Conservation (phyloP, 1,140 invertebrate species). For the Drosophila ironensis region DNA sequence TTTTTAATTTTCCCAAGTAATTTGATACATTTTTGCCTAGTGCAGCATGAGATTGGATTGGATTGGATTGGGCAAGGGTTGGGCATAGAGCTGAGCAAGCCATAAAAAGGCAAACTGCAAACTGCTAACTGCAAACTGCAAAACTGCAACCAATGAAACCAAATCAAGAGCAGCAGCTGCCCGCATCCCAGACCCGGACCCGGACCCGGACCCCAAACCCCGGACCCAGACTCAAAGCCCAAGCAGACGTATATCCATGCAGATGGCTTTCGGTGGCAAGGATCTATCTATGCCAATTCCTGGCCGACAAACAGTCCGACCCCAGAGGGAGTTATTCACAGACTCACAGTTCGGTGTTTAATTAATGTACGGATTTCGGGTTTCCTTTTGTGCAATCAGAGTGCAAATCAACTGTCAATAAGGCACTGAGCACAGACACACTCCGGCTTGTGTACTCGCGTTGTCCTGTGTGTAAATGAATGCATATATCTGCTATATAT, state of each 20-base stretch:
- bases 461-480: too few relatives aligned
- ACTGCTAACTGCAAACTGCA: neutral
- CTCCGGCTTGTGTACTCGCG: too few relatives aligned
- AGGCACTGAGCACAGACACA: constrained; percentile 9
- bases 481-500: too few relatives aligned
- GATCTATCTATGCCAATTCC: neutral
- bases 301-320: too few relatives aligned
- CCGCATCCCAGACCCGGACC: too few relatives aligned
- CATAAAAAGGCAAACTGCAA: constrained; percentile 29
- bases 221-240: too few relatives aligned
- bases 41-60: too few relatives aligned
- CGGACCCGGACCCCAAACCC: too few relatives aligned
- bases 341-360: constrained; percentile 27
- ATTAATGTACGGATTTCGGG: constrained; percentile 60
- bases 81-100: neutral
- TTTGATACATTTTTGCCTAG: too few relatives aligned
- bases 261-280: constrained; percentile 22
- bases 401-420: constrained; percentile 72
- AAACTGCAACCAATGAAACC: constrained; percentile 25
- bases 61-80: too few relatives aligned
- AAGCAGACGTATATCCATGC: neutral
- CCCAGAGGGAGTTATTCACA: neutral
- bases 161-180: constrained; percentile 17
- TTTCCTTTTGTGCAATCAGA: constrained; percentile 73
- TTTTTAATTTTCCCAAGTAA: too few relatives aligned